Conservation (phyloP, 2,113 vertebrate genomes). For the Chlamydotis undulata region DNA sequence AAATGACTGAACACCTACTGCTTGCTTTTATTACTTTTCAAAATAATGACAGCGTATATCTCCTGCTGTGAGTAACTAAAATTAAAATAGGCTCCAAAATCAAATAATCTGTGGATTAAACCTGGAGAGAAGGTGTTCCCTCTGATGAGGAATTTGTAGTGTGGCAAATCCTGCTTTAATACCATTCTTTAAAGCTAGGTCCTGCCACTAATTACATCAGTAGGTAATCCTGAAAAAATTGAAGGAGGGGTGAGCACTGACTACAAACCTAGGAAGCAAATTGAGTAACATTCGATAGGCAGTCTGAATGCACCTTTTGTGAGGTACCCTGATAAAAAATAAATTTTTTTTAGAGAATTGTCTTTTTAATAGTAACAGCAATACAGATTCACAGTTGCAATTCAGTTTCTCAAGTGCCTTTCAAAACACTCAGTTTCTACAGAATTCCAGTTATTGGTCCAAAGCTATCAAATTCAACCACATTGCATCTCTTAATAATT, state of each 20-base stretch:
- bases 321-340: background rate
- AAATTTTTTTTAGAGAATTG: background rate
- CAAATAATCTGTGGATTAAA: background rate
- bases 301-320: background rate
- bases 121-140: background rate
- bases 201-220: background rate
- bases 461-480: background rate
- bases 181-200: background rate
- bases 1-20: background rate
- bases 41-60: background rate
- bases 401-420: background rate
- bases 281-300: background rate
- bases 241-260: background rate
- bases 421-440: background rate
- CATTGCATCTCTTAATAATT: background rate
- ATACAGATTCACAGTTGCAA: background rate
- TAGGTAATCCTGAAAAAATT: constrained; percentile 6
- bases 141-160: background rate
- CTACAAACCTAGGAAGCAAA: background rate
- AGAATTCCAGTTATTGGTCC: background rate
- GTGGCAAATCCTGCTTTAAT: background rate
- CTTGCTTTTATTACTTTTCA: constrained; percentile 15
- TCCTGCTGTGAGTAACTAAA: background rate
- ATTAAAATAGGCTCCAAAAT: background rate
- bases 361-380: background rate